phyloP scores from a whole-genome alignment of 1,140 invertebrate genomes.

The Nymphalis io region DNA sequence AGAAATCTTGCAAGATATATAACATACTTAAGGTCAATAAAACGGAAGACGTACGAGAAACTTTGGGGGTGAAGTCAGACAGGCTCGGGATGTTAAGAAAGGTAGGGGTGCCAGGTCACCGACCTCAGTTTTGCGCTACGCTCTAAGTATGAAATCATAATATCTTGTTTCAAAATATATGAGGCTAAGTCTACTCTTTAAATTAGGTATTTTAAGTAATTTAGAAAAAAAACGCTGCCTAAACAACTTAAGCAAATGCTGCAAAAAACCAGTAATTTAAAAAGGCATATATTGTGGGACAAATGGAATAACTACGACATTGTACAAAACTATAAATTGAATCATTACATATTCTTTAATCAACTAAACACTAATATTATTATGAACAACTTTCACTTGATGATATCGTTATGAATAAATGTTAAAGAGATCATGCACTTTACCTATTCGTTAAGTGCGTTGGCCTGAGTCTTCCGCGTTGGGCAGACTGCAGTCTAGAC shows the following conservation, averaged over 20 bases:
- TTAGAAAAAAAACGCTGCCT: background rate
- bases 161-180: slow-evolving; percentile 28
- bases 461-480: slow-evolving; percentile 54
- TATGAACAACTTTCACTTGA: background rate
- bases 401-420: background rate
- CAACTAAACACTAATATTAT: background rate
- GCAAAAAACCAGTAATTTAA: background rate
- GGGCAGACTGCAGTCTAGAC: slow-evolving; percentile 30
- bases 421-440: background rate
- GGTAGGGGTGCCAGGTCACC: slow-evolving; percentile 68
- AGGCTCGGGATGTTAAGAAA: slow-evolving; percentile 51
- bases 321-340: background rate
- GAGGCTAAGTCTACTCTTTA: background rate
- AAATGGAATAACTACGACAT: background rate
- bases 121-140: slow-evolving; percentile 51
- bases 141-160: slow-evolving; percentile 50
- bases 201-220: background rate
- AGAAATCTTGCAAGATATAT: slow-evolving; percentile 17
- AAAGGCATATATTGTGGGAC: background rate
- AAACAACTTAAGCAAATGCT: background rate
- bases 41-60: slow-evolving; percentile 39
- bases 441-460: slow-evolving; percentile 42
- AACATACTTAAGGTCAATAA: slow-evolving; percentile 41
- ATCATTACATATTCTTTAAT: background rate
- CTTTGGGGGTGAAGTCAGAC: slow-evolving; percentile 46